Evolutionary conservation across 1,140 invertebrate genomes (phyloP).

Genomic region (Drosophila mayri): DNA sequence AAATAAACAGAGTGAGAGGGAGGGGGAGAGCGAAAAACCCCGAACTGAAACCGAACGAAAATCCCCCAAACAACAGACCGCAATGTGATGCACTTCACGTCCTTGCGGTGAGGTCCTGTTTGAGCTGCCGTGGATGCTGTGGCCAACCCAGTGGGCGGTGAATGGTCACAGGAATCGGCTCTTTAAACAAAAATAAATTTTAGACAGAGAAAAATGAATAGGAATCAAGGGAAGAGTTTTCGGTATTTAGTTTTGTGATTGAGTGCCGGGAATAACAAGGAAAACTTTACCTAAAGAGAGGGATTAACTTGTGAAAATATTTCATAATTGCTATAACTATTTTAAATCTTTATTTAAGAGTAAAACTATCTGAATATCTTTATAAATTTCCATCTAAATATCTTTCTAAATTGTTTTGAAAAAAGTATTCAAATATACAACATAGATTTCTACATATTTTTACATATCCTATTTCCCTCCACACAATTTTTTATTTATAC

Average conservation of each 20-base stretch:
- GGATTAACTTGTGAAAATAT: neutral
- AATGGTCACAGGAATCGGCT: neutral
- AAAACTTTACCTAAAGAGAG: neutral
- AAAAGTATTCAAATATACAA: neutral
- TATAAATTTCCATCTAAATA: neutral
- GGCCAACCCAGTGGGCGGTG: neutral
- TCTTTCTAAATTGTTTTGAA: too few relatives aligned
- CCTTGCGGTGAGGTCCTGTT: constrained; percentile 12
- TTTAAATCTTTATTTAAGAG: neutral
- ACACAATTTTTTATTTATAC: constrained; percentile 2
- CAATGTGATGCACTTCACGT: constrained; percentile 41
- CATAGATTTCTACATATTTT: neutral
- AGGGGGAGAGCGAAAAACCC: neutral
- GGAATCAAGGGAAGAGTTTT: neutral
- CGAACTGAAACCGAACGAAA: constrained; percentile 31
- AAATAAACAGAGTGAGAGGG: constrained; percentile 36
- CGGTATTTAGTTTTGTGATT: neutral
- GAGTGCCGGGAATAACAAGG: neutral
- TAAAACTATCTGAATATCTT: neutral
- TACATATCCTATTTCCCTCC: neutral
- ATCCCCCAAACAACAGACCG: constrained; percentile 33
- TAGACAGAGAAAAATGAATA: too few relatives aligned
- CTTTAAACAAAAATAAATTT: constrained; percentile 25
- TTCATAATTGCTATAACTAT: neutral
- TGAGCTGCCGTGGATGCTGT: neutral